Conservation (phyloP, 2,797 vertebrate species). For the Ispidina picta region DNA sequence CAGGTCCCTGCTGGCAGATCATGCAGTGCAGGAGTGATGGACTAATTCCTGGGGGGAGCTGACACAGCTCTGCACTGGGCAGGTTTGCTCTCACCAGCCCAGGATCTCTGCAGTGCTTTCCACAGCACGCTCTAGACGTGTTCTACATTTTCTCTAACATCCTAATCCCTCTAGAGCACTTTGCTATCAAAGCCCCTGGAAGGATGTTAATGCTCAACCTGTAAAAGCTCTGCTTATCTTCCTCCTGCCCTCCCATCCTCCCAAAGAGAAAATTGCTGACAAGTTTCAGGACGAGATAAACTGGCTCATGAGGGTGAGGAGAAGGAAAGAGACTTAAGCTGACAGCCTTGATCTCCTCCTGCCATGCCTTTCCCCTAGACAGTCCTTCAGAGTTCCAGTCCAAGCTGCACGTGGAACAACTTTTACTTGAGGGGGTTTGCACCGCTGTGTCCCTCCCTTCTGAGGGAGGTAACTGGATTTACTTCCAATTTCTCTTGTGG, state of each 20-base stretch:
- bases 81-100: neutral
- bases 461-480: constrained; percentile 40
- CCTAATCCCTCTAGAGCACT: constrained; percentile 29
- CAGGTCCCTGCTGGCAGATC: neutral
- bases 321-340: constrained; percentile 38
- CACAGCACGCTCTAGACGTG: fast-evolving
- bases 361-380: neutral
- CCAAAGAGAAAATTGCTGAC: constrained; percentile 49
- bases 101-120: neutral
- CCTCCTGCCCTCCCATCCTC: constrained; percentile 23
- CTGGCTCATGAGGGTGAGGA: neutral
- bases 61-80: neutral
- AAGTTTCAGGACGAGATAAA: constrained; percentile 57
- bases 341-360: constrained; percentile 31
- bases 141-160: constrained; percentile 20
- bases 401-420: neutral
- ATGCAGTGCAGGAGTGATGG: neutral
- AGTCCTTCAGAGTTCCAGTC: neutral
- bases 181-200: neutral
- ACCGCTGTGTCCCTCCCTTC: neutral
- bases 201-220: constrained; percentile 42
- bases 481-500: neutral
- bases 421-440: neutral
- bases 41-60: neutral
- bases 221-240: constrained; percentile 47